Conservation (phyloP, 1,140 invertebrate genomes). For the Zaprionus inermis region DNA sequence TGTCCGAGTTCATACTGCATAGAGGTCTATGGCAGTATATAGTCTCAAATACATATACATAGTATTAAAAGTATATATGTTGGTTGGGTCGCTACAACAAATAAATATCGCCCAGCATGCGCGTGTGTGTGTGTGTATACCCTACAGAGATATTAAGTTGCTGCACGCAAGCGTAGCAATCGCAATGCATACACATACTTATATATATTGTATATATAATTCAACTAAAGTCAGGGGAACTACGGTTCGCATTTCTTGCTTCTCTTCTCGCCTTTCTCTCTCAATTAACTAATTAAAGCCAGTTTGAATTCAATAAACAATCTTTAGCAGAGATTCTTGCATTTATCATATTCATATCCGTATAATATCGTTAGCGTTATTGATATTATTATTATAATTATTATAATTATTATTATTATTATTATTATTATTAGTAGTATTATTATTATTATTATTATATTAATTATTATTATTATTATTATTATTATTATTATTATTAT, state of each 20-base stretch:
- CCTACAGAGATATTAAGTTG: constrained; percentile 23
- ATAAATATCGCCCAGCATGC: constrained; percentile 28
- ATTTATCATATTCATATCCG: constrained; percentile 17
- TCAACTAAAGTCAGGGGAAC: constrained; percentile 22
- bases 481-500: constrained; percentile 18
- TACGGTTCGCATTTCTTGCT: background rate
- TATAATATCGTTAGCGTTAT: constrained; percentile 11
- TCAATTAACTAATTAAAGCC: constrained; percentile 77
- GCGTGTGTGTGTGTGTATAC: background rate
- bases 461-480: constrained; percentile 33
- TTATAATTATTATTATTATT: constrained; percentile 44
- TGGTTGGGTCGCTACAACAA: constrained; percentile 43
- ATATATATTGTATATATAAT: constrained; percentile 41
- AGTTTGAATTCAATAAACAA: constrained; percentile 73
- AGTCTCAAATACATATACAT: constrained; percentile 82
- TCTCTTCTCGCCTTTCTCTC: constrained; percentile 35
- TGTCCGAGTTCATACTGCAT: constrained; percentile 77
- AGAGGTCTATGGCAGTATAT: constrained; percentile 66
- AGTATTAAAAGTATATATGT: constrained; percentile 74
- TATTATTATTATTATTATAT: constrained; percentile 15
- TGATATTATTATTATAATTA: constrained; percentile 15
- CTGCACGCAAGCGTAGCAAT: constrained; percentile 67
- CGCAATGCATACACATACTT: constrained; percentile 53
- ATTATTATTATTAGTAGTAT: no score
- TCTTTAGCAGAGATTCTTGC: constrained; percentile 59